phyloP scores from a whole-genome alignment of 2,113 vertebrate species.

The Rhadina sibilatrix region DNA sequence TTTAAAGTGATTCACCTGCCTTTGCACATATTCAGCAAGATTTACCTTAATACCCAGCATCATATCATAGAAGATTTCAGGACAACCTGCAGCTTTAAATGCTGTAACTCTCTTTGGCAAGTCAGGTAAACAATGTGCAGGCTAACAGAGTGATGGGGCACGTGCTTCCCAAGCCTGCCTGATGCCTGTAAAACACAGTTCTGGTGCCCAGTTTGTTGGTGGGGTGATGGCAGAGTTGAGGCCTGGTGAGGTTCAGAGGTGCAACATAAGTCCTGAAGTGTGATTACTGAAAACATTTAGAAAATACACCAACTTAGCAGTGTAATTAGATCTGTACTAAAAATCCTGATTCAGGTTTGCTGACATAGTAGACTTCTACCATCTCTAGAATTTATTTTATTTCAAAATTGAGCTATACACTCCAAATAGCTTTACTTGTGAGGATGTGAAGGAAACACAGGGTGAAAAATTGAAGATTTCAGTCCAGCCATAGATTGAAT shows the following conservation, averaged over 20 bases:
- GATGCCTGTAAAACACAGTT: not conserved
- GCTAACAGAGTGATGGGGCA: not conserved
- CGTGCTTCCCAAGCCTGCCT: not conserved
- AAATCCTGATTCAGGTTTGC: not conserved
- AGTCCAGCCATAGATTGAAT: not conserved
- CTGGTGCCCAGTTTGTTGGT: not conserved
- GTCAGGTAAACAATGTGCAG: not conserved
- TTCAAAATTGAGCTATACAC: not conserved
- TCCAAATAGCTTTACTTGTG: not conserved
- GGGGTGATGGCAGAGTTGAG: not conserved
- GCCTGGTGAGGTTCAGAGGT: not conserved
- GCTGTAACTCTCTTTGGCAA: constrained; percentile 1
- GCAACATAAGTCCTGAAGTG: not conserved
- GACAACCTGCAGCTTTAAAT: constrained; percentile 4
- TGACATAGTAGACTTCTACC: not conserved
- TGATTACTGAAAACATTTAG: not conserved
- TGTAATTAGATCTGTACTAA: not conserved
- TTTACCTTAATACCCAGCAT: constrained; percentile 44
- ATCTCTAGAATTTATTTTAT: not conserved
- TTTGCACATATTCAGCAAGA: constrained; percentile 66
- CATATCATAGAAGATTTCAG: constrained; percentile 26
- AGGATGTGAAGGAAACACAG: not conserved
- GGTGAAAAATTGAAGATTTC: not conserved
- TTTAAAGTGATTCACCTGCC: constrained; percentile 63
- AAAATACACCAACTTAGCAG: not conserved